phyloP scores from a whole-genome alignment of 2,113 vertebrate species.

The Cyprinodon variegatus region DNA sequence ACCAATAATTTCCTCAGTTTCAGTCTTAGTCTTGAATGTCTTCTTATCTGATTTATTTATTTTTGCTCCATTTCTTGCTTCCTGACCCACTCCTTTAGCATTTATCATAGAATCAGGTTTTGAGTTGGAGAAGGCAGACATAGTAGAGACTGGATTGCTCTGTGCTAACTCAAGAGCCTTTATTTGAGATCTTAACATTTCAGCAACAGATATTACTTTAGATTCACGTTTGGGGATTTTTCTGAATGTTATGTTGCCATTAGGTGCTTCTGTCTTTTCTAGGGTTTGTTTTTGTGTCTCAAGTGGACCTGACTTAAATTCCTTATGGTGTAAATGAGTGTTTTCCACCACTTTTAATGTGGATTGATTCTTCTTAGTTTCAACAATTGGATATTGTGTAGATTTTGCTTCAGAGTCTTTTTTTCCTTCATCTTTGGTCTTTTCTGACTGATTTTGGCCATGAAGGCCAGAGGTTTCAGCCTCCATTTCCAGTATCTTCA shows the following conservation, averaged over 20 bases:
- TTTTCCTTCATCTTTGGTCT: not conserved
- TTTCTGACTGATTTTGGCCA: slow-evolving; percentile 12
- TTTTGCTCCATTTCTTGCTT: slow-evolving; percentile 9
- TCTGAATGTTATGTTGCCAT: slow-evolving; percentile 17
- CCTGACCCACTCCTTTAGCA: not conserved
- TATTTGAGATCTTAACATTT: slow-evolving; percentile 68
- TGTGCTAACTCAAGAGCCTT: slow-evolving; percentile 44
- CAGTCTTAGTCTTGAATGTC: slow-evolving; percentile 2
- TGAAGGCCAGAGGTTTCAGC: slow-evolving; percentile 7
- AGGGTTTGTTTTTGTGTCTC: slow-evolving; percentile 16
- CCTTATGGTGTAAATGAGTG: slow-evolving; percentile 11
- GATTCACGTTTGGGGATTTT: slow-evolving; percentile 47
- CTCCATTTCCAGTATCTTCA: slow-evolving; percentile 47
- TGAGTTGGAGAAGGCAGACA: slow-evolving; percentile 1
- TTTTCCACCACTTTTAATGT: slow-evolving; percentile 4
- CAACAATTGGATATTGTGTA: slow-evolving; percentile 1
- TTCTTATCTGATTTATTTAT: slow-evolving; percentile 12
- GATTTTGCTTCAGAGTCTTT: not conserved
- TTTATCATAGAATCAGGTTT: not conserved
- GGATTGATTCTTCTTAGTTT: slow-evolving; percentile 17
- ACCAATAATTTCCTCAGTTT: not conserved
- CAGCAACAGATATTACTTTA: slow-evolving; percentile 66
- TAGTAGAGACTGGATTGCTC: slow-evolving; percentile 10
- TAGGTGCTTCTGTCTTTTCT: slow-evolving; percentile 1
- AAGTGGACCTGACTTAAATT: not conserved